These are phyloP conservation scores for Apodemus sylvaticus DNA, from an alignment of 2,113 vertebrate species.

Conservation along the genomic window DNA sequence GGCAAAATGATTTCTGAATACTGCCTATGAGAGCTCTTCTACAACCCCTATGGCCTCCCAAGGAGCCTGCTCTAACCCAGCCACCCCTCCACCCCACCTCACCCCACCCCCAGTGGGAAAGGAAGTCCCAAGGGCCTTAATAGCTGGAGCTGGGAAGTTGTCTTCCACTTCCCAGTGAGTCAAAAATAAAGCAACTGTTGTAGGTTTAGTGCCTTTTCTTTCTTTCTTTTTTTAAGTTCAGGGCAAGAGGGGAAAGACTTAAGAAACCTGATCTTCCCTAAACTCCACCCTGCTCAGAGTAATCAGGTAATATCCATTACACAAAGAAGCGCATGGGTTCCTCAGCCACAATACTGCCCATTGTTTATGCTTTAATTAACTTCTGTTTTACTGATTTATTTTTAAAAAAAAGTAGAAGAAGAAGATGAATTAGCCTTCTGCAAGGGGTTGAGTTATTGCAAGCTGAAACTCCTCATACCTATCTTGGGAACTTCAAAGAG, in stretches of 20 bases:
- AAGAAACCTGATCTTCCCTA: constrained; percentile 78
- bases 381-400: constrained; percentile 85
- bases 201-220: constrained; percentile 34
- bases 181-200: constrained; percentile 78
- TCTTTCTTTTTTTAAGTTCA: background rate
- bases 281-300: constrained; percentile 48
- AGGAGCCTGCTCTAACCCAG: background rate
- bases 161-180: constrained; percentile 19
- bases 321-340: constrained; percentile 83
- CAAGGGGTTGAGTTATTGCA: constrained; percentile 81
- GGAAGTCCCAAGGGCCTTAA: constrained; percentile 20
- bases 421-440: constrained; percentile 83
- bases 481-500: constrained; percentile 83
- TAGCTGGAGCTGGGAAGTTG: constrained; percentile 65
- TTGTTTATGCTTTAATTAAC: constrained; percentile 89
- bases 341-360: constrained; percentile 81
- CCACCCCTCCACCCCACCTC: no score
- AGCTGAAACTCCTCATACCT: constrained; percentile 79
- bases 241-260: constrained; percentile 68
- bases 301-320: constrained; percentile 83
- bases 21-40: constrained; percentile 48
- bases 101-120: background rate
- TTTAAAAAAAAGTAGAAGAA: constrained; percentile 63
- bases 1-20: constrained; percentile 58
- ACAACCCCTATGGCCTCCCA: background rate